Percentiles rank a stretch among this genome's conserved stretches.
phyloP scores from a whole-genome alignment of 1,140 invertebrate genomes.

The Caenorhabditis latens region DNA sequence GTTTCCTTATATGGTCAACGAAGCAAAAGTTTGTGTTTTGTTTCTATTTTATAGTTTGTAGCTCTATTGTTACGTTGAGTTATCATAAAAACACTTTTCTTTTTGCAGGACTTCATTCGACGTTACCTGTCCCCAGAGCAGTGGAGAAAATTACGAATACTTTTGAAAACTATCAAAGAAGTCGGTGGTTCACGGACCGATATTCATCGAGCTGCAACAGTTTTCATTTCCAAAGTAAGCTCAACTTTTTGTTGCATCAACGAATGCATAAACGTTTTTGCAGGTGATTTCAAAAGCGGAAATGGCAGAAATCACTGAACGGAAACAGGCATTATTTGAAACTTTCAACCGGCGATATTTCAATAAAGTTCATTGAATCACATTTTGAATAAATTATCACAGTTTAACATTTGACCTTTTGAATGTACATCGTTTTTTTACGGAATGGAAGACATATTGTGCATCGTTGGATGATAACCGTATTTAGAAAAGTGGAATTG shows the following conservation, averaged over 20 bases:
- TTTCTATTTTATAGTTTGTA: not conserved
- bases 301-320: constrained; percentile 48
- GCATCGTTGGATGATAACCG: not conserved
- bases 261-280: constrained; percentile 2
- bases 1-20: constrained; percentile 9
- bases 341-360: constrained; percentile 27
- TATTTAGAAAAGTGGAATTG: not conserved
- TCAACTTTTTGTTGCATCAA: not conserved
- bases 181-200: constrained; percentile 47
- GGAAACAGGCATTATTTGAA: constrained; percentile 26
- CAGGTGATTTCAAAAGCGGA: constrained; percentile 46
- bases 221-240: constrained; percentile 42
- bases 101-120: constrained; percentile 55
- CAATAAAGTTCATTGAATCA: not conserved
- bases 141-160: constrained; percentile 48
- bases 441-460: constrained; percentile 41
- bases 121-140: constrained; percentile 49
- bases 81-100: too few relatives aligned
- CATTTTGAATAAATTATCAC: not conserved
- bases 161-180: constrained; percentile 50
- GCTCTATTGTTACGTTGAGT: too few relatives aligned
- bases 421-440: constrained; percentile 9
- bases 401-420: not conserved
- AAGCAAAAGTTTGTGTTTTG: not conserved
- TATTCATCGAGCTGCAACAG: constrained; percentile 45